Evolutionary conservation across 2,797 vertebrate species (phyloP), one percentile per base, ranked within the genome.

Genomic region (Phoxinus dragarum): DNA sequence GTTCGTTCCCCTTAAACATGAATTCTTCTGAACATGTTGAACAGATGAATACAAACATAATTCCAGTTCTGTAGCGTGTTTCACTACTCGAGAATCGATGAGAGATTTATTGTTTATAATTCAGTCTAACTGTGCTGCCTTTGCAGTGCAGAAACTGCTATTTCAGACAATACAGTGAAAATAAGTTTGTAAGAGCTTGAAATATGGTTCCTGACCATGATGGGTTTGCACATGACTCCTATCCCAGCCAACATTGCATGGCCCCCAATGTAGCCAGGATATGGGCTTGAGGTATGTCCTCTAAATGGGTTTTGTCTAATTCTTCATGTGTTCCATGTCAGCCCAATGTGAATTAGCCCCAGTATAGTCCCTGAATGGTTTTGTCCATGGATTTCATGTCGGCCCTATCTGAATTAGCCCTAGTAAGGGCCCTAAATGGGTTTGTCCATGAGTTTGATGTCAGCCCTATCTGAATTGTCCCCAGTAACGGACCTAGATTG

Each of bases 111-210:
- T 31, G 76, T 78, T 64, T 78, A 78, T 78, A 64, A 64, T 78
- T 78, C 36, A 42, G 12, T 61, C 36, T 78, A 42, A 42, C 42
- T 61, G 75, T 61, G 23, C 75, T 42, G 54, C 36, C 36, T 61
- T 77, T 61, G 75, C 36, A 42, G 36, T 17, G 75, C 36, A 78
- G 36, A 42, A 27, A 61, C 36, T 6, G 75, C 75, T 61, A 19
- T 64, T 64, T 78, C 75, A 78, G 56, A 19, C 54, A 76, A 40
- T n/a, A 77, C 21, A 64, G 56, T 64, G 56, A 78, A 64, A 78
- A 78, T 31, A n/a, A 1, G 19, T 64, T 42, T 44, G 23, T 44
- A 78, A 44, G 76, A 42, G 38, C 52, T n/a, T 44, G 54, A 78
- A 17, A 1, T 31, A 66, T 59, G 52, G 34, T 76, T 54, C 74